These are phyloP conservation scores for Ancistrus triradiatus DNA, from an alignment of 2,113 vertebrate genomes.

Conservation along the genomic window DNA sequence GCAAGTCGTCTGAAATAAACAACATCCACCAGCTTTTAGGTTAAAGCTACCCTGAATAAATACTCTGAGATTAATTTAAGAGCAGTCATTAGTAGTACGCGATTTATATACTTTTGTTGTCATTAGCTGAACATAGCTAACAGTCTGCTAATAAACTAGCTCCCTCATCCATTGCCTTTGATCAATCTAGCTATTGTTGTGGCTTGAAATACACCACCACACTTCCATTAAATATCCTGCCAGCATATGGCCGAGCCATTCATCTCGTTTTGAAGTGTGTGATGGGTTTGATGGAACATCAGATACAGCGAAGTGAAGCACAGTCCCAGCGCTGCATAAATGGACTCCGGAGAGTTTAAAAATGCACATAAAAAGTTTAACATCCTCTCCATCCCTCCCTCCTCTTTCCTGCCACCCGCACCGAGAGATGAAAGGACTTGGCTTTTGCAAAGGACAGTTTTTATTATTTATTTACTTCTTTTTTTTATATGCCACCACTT, in stretches of 20 bases:
- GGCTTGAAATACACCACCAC: conserved; percentile 26
- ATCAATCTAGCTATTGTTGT: conserved; percentile 13
- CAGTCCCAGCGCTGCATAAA: conserved; percentile 4
- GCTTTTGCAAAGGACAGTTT: conserved; percentile 34
- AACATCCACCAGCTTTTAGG: no score
- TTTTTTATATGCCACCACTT: conserved; percentile 34
- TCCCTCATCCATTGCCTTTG: conserved; percentile 16
- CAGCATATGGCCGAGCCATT: neutral
- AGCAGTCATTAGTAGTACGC: no score
- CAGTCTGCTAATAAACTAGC: neutral
- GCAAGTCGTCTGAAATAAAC: no score
- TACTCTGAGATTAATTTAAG: no score
- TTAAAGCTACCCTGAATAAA: no score
- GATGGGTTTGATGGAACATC: conserved; percentile 34
- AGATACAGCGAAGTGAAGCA: conserved; percentile 27
- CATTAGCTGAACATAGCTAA: neutral
- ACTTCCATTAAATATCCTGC: conserved; percentile 19
- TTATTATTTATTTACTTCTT: no score
- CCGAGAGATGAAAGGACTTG: conserved; percentile 37
- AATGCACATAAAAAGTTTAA: conserved; percentile 41
- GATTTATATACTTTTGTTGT: no score
- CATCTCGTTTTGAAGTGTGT: conserved; percentile 27
- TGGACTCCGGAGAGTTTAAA: conserved; percentile 8
- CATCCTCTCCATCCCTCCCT: conserved; percentile 37
- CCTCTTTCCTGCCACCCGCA: conserved; percentile 35